These are phyloP conservation scores for Piezodorus guildinii DNA, from an alignment of 1,140 invertebrate genomes.

Conservation along the genomic window DNA sequence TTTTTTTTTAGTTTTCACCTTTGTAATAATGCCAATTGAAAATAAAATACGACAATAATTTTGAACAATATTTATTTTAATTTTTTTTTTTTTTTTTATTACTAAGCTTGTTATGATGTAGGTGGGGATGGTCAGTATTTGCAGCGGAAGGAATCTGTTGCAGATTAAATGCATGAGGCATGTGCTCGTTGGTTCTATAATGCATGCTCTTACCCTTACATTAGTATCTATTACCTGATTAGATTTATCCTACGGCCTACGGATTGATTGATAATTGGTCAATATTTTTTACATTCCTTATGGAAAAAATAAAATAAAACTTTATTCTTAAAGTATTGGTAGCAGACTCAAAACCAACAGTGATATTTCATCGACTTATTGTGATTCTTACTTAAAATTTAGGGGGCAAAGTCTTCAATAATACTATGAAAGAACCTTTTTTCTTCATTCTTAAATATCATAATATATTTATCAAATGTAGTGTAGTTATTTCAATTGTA, in stretches of 20 bases:
- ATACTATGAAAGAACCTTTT: neutral
- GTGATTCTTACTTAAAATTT: neutral
- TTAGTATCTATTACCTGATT: neutral
- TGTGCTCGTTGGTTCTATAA: neutral
- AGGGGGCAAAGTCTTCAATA: neutral
- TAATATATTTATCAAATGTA: neutral
- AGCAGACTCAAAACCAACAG: neutral
- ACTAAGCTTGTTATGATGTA: slow-evolving; percentile 5
- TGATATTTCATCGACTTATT: neutral
- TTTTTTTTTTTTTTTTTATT: neutral
- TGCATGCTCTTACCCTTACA: neutral
- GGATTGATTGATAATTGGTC: neutral
- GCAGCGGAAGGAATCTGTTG: slow-evolving; percentile 3
- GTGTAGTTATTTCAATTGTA: neutral
- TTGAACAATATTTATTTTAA: neutral
- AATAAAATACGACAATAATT: neutral
- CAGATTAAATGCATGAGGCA: slow-evolving; percentile 5
- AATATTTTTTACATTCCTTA: neutral
- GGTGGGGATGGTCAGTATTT: slow-evolving; percentile 3
- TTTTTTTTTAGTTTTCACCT: neutral
- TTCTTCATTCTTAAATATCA: neutral
- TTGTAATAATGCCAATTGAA: neutral
- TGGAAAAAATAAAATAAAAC: neutral
- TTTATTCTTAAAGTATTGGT: neutral
- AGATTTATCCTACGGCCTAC: neutral